Evolutionary conservation across 37 sponge, comb jelly and placozoan species (phyloP).

Genomic region (Corticium candelabrum): DNA sequence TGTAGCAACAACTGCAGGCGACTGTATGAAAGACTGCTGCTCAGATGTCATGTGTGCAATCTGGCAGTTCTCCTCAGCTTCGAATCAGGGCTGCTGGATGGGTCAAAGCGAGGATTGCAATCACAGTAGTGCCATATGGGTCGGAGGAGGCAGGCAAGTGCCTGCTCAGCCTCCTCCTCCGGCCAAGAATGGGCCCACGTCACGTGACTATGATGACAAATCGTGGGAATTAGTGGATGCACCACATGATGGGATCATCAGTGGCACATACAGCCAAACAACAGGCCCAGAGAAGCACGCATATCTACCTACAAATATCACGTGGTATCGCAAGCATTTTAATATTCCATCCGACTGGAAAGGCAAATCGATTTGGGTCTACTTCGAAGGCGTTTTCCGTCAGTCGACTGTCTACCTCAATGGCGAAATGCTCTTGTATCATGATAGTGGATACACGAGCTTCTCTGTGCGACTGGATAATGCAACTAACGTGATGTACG

Average conservation of each 20-base stretch:
- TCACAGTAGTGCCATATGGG: slow-evolving; percentile 20
- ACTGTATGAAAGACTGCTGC: slow-evolving; percentile 29
- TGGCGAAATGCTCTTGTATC: slow-evolving; percentile 22
- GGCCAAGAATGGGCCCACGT: slow-evolving; percentile 15
- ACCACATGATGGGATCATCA: slow-evolving; percentile 37
- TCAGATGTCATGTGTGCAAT: slow-evolving; percentile 27
- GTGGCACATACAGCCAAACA: slow-evolving; percentile 12
- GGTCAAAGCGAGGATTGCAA: slow-evolving; percentile 31
- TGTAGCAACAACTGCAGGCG: slow-evolving; percentile 16
- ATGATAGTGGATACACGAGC: slow-evolving; percentile 46
- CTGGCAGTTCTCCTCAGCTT: slow-evolving; percentile 25
- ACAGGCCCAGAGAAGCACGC: slow-evolving; percentile 9
- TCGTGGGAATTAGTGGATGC: slow-evolving; percentile 39
- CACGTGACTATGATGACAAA: slow-evolving; percentile 32
- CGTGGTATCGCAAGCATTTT: slow-evolving; percentile 51
- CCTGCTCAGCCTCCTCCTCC: slow-evolving; percentile 28
- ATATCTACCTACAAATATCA: slow-evolving; percentile 25
- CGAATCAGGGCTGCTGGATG: slow-evolving; percentile 32
- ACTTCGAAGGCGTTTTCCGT: slow-evolving; percentile 44
- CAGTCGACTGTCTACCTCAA: slow-evolving; percentile 24
- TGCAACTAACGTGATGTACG: slow-evolving; percentile 17
- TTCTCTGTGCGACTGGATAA: slow-evolving; percentile 43
- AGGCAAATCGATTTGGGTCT: slow-evolving; percentile 32
- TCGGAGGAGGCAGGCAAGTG: slow-evolving; percentile 19
- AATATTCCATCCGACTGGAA: slow-evolving; percentile 41